phyloP scores from a whole-genome alignment of 2,797 vertebrate species.

The Margarornis squamiger region DNA sequence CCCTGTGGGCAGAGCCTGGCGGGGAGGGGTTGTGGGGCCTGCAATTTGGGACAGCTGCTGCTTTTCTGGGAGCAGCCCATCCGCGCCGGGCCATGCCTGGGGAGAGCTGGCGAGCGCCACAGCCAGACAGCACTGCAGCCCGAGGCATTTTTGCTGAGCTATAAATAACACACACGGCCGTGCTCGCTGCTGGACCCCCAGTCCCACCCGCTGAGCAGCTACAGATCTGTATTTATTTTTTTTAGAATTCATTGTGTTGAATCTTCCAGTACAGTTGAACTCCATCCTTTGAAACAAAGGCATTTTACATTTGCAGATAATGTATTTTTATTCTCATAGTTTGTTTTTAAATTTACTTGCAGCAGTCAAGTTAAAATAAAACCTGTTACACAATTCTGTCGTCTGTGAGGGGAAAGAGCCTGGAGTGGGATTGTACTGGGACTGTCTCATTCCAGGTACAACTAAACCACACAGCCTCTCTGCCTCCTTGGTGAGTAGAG shows the following conservation, averaged over 20 bases:
- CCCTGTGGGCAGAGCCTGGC: neutral
- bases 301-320: slow-evolving; percentile 52
- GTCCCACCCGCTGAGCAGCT: neutral
- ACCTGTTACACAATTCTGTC: neutral
- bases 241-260: slow-evolving; percentile 26
- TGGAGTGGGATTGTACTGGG: neutral
- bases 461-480: neutral
- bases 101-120: neutral
- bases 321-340: slow-evolving; percentile 54
- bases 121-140: neutral
- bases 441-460: fast-evolving
- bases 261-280: slow-evolving; percentile 15
- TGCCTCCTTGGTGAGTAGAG: neutral
- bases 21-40: fast-evolving
- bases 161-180: neutral
- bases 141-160: slow-evolving; percentile 18
- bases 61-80: neutral
- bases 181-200: neutral
- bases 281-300: slow-evolving; percentile 70
- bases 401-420: neutral
- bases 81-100: neutral
- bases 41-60: fast-evolving
- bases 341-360: slow-evolving; percentile 59
- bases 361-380: slow-evolving; percentile 70
- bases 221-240: slow-evolving; percentile 69